Base-by-base conservation (phyloP, 2,113 vertebrate species). In the Choloepus hoffmanni region DNA sequence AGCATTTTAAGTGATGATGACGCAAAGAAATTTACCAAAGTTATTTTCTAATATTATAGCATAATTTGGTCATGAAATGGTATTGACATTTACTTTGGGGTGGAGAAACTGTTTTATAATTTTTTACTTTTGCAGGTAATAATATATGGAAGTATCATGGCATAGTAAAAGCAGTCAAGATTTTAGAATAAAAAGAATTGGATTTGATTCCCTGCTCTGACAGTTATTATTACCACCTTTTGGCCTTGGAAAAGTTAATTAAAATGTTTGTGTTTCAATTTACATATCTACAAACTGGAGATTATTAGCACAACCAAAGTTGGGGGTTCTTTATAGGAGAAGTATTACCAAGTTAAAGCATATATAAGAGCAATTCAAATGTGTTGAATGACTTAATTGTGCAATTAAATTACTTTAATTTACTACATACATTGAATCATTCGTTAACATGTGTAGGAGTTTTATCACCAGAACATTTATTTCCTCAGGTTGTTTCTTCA, bases 1-100 rank as follows among this genome's bases (percentile, higher is more conserved):
- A 95, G 26, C 4, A 92, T 76, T 90, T 92, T 88, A 94, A 85
- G 21, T 93, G 68, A 95, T 4, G 85, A 2, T 83, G 88, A 73
- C 78, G n/a, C 63, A 21, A 13, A 84, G 40, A 82, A 48, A 11
- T 45, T 67, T 21, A 94, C 1, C 33, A 65, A 90, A 62, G 5
- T 14, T 93, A 6, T 60, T 94, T 85, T 63, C 43, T 89, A 78
- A 48, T 73, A 70, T 33, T 62, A 83, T 9, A 77, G 15, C 23
- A 85, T 73, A 23, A 87, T 78, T 96, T 85, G 28, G 16, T 60
- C 26, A 87, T n/a, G 14, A 76, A 63, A 43, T 72, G 14, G 26
- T 89, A 74, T 60, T 94, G 43, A 68, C 40, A 48, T 67, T 97
- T 89, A 24, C 3, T 88, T 81, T 85, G 14, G 48, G 28, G 60